phyloP scores from a whole-genome alignment of 2,113 vertebrate species.

The Amazona guildingii region DNA sequence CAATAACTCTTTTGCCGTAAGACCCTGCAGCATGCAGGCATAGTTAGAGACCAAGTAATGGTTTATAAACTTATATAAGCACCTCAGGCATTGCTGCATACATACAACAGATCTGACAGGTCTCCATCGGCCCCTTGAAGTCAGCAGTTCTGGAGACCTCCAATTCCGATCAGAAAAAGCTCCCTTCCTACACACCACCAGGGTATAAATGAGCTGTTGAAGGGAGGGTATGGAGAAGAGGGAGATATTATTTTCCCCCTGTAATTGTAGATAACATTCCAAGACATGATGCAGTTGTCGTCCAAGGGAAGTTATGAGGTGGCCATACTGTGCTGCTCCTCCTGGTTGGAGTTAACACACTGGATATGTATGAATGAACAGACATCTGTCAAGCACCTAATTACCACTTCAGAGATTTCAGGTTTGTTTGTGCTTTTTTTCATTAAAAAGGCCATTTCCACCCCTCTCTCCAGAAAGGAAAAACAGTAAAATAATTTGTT shows the following conservation, averaged over 20 bases:
- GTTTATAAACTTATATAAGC: not conserved
- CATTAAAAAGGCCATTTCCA: not conserved
- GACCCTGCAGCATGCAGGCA: not conserved
- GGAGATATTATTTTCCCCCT: not conserved
- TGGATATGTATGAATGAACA: not conserved
- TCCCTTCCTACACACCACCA: not conserved
- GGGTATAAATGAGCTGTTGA: not conserved
- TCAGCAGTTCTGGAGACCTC: not conserved
- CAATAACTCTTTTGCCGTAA: not conserved
- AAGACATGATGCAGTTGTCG: not conserved
- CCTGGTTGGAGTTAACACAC: not conserved
- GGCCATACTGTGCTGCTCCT: not conserved
- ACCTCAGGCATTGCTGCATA: not conserved
- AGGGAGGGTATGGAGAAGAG: not conserved
- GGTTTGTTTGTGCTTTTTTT: not conserved
- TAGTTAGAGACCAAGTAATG: not conserved
- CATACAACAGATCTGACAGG: not conserved
- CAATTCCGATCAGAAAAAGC: not conserved
- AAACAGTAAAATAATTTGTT: not conserved
- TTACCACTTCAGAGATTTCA: not conserved
- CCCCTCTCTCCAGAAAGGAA: not conserved
- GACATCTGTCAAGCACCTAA: not conserved
- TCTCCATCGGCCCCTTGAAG: not conserved
- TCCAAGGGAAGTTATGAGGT: not conserved
- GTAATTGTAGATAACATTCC: not conserved